Evolutionary conservation across 2,113 vertebrate species (phyloP), one percentile per base, ranked within the genome.

Genomic region (Haemorhous mexicanus): DNA sequence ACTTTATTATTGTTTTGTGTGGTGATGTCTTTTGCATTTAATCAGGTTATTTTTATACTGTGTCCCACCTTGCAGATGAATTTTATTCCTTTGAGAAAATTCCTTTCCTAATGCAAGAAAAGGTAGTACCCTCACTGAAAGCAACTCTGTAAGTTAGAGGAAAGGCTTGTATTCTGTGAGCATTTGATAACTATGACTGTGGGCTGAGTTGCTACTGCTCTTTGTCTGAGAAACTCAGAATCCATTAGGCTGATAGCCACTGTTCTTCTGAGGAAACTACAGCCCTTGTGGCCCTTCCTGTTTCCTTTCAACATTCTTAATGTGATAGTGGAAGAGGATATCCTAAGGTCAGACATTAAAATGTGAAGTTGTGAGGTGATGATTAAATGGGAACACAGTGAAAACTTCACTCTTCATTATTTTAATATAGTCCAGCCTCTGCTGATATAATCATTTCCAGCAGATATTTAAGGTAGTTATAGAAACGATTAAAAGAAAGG

Each of bases 301-400:
- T 97, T 98, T 97, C 93, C 97, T 97, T 97, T 96, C 95, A 97
- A 97, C 91, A 92, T 96, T 96, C 84, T 97, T 95, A 92, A 96
- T 95, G 89, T 96, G 88, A 97, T 94, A 95, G 94, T 94, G 94
- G 94, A 97, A 97, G 80, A 95, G 91, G 83, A 90, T 97, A 93
- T 97, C 95, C 95, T 97, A 95, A 96, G 91, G 95, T 97, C 96
- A 97, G 90, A 95, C 91, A 93, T 85, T 95, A 90, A 97, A 97
- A 97, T 93, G 88, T 95, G 94, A 95, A 96, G 78, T 81, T 96
- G 86, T 95, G 92, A 97, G 93, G 93, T 97, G 94, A 95, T 96
- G 92, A 97, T 92, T 97, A 97, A 97, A 94, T 94, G 68, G 76
- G 73, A 94, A 64, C 93, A 89, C 90, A 96, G 87, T 91, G 91